phyloP scores from a whole-genome alignment of 1,140 invertebrate genomes.

The Orchesella cincta region DNA sequence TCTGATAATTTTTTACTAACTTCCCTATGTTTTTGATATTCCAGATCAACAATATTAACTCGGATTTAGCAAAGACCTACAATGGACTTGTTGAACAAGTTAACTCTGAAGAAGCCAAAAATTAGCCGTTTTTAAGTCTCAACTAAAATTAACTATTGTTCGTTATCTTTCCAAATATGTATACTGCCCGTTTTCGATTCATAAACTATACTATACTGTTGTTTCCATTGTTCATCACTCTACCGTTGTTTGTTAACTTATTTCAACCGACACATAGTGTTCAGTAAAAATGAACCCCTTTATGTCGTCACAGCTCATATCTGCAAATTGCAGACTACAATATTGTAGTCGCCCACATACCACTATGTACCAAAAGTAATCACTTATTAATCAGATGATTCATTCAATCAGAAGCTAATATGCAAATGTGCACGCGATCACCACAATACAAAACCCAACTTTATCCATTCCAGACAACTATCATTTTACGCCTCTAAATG shows the following conservation, averaged over 20 bases:
- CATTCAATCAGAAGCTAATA: no score
- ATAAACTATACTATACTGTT: background rate
- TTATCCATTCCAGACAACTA: no score
- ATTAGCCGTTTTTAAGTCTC: background rate
- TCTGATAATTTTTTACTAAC: background rate
- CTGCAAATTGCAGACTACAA: no score
- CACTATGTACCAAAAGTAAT: no score
- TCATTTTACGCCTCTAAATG: no score
- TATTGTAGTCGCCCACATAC: no score
- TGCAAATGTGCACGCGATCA: no score
- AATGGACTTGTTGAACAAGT: background rate
- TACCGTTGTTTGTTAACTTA: background rate
- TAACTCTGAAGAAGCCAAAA: background rate
- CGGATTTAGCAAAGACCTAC: slow-evolving; percentile 32
- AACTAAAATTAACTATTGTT: background rate
- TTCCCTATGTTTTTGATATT: background rate
- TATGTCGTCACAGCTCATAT: no score
- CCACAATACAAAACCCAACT: no score
- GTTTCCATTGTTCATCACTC: background rate
- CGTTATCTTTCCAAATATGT: background rate
- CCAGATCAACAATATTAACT: slow-evolving; percentile 47
- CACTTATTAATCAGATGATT: no score
- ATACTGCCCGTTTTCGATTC: background rate
- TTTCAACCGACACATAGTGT: no score
- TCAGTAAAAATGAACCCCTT: no score